These are phyloP conservation scores for Myotis daubentonii DNA, from an alignment of 2,797 vertebrate genomes.

Conservation along the genomic window DNA sequence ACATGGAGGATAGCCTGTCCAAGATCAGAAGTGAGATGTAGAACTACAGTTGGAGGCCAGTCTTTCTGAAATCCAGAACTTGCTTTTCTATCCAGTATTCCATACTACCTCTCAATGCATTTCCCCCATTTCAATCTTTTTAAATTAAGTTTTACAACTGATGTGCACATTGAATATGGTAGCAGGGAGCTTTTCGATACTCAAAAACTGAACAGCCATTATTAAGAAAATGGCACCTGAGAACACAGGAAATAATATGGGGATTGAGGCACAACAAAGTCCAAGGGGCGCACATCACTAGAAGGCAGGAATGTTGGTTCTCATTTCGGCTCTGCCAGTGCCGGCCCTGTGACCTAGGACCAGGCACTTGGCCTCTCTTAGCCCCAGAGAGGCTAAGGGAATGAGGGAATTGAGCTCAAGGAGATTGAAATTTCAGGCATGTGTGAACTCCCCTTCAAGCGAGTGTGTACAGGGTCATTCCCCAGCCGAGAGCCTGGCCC, in stretches of 20 bases:
- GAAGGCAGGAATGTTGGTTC: neutral
- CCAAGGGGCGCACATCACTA: accelerated
- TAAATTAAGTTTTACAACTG: neutral
- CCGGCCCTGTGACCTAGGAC: neutral
- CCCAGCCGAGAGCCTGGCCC: accelerated
- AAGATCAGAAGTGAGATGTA: neutral
- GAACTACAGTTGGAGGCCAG: neutral
- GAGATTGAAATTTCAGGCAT: neutral
- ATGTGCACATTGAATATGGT: neutral
- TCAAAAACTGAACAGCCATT: neutral
- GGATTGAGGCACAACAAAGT: accelerated
- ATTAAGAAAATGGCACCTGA: neutral
- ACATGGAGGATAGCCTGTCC: neutral
- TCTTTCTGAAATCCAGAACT: neutral
- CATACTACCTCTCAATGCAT: neutral
- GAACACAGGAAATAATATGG: neutral
- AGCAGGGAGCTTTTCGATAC: neutral
- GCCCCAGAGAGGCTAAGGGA: neutral
- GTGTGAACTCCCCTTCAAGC: neutral
- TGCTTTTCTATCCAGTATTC: neutral
- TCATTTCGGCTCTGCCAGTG: neutral
- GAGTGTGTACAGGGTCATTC: neutral
- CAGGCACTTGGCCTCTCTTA: neutral
- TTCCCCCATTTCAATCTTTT: neutral
- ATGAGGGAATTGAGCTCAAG: neutral